These are phyloP conservation scores for Maconellicoccus hirsutus DNA, from an alignment of 1,140 invertebrate species.

Conservation along the genomic window DNA sequence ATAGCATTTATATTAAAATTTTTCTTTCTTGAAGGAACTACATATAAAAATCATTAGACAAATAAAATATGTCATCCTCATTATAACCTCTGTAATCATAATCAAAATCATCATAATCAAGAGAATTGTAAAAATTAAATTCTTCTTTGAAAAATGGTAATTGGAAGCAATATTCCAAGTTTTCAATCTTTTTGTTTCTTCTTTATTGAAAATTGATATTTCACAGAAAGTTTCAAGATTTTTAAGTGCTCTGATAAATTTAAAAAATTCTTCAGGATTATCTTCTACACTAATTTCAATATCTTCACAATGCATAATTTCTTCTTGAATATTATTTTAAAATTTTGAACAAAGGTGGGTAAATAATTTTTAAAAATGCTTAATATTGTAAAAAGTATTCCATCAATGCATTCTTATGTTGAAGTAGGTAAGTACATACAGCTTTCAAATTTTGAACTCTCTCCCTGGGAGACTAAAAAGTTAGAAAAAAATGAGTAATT, in stretches of 20 bases:
- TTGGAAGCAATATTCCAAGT: neutral
- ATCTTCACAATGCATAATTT: neutral
- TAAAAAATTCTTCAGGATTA: conserved; percentile 1
- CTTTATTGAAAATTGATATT: neutral
- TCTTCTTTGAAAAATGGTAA: neutral
- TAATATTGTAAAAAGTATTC: conserved; percentile 2
- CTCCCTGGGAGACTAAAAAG: too few relatives aligned
- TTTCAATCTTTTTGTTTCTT: neutral
- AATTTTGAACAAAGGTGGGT: neutral
- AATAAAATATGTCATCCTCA: too few relatives aligned
- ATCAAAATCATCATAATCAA: too few relatives aligned
- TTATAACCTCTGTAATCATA: too few relatives aligned
- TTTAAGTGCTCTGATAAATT: neutral
- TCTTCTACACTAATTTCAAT: neutral
- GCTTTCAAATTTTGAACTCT: too few relatives aligned
- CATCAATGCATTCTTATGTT: neutral
- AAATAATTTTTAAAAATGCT: neutral
- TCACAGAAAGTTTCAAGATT: neutral
- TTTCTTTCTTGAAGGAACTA: too few relatives aligned
- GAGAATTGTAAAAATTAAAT: too few relatives aligned
- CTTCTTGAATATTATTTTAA: neutral
- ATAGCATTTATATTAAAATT: too few relatives aligned
- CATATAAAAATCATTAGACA: too few relatives aligned
- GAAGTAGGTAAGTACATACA: too few relatives aligned
- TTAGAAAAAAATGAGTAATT: too few relatives aligned